Evolutionary conservation across 2,888 invertebrate species (phyloP), one percentile per base, ranked within the genome.

Genomic region (Apamea anceps): DNA sequence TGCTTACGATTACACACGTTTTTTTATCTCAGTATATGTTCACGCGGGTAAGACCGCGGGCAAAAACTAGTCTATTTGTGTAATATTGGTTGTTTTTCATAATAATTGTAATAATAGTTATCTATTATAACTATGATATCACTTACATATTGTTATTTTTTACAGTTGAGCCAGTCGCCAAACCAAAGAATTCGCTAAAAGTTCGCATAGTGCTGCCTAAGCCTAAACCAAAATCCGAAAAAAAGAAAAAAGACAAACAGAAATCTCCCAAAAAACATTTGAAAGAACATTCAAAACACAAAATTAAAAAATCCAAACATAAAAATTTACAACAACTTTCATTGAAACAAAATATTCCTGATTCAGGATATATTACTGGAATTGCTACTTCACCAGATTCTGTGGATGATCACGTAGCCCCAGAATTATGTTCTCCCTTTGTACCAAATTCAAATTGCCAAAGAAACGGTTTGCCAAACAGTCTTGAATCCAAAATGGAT

Each of bases 161-260:
- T 25, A 37, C 67, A 80, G 80, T 18, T 62, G 60, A 28, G 12
- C 10, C 67, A 15, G 37, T 62, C 2, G 21, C 18, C 3, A 45
- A 48, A 25, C 54, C 45, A 48, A 74, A 68, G 13, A 42, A 37
- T 32, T 54, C 82, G 4, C 67, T 80, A 10, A 80, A 82, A 37
- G 32, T 82, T 62, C 54, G 82, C 42, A 80, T 68, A 21, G 57
- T 81, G 5, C 0, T 67, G 12, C 73, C 57, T 8, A 81, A 67
- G 32, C 32, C 21, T 21, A 32, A 63, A 12, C 21, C 12, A 12
- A 62, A 63, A 63, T 8, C 57, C 42, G 76, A 70, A 13, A 70
- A 70, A 48, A 82, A 48, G 21, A 57, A 60, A 57, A 81, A 51
- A 5, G 57, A 51, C 8, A 28, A 45, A 21, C 78, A 28, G 18